Base-by-base conservation (phyloP, 2,888 invertebrate genomes). In the Ganaspis brasiliensis region DNA sequence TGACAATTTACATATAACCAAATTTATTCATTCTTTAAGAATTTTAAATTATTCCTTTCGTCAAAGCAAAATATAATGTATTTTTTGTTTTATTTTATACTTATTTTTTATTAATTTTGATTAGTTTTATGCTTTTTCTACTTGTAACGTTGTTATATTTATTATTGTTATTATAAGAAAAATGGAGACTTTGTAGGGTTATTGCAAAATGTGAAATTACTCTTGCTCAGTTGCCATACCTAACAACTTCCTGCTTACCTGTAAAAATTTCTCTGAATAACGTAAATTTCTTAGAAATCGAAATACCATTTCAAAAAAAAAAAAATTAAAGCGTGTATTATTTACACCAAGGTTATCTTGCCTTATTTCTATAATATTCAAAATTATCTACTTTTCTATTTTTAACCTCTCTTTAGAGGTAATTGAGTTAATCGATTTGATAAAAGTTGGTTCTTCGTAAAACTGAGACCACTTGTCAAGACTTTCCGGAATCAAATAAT, bases 351-450 rank as follows among this genome's bases (percentile, higher is more conserved):
- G 59, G 26, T 59, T 31, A 35, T 6, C 31, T 4, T 9, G 21
- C 14, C 37, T 5, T 37, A n/a, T 2, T 37, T 37, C 37, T 37
- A 1, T 63, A 12, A 63, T 40, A 21, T 37, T 63, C 26, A 6
- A 14, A 14, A 40, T 40, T 24, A 40, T 19, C 0, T 63, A 12
- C 21, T 63, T 19, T 14, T 35, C 72, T 77, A 77, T 73, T 73
- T 72, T 73, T 75, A 77, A 73, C 73, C 8, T 52, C n/a, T 52
- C 52, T 52, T 52, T 40, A 31, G 57, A 56, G 72, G 24, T 74
- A 75, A 76, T 78, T 76, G 35, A 76, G 78, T 78, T 75, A 80
- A 78, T 80, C 78, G 71, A 76, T 73, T 74, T 72, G 76, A 78
- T 78, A 76, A 78, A 77, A 75, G 61, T 75, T 75, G 74, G 63